phyloP scores from a whole-genome alignment of 2,888 invertebrate genomes.

The Eretmocerus hayati region DNA sequence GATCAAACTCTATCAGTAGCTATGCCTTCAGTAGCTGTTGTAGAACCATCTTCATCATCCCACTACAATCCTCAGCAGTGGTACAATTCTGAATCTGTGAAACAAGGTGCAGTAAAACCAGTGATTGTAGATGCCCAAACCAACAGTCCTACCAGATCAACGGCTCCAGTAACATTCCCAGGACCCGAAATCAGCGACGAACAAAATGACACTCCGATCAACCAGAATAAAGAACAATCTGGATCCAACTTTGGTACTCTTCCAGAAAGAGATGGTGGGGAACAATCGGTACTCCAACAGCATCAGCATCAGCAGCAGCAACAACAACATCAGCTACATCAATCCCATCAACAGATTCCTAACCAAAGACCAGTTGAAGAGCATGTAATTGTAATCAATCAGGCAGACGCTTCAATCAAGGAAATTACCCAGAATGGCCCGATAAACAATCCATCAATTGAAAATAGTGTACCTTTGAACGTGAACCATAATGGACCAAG shows the following conservation, averaged over 20 bases:
- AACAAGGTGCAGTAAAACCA: constrained; percentile 5
- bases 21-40: constrained; percentile 28
- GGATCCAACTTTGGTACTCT: too few relatives aligned
- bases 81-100: constrained; percentile 22
- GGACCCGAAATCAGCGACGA: background rate
- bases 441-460: constrained; percentile 2
- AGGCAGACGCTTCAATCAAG: constrained; percentile 36
- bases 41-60: constrained; percentile 20
- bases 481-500: background rate
- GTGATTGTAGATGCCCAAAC: background rate
- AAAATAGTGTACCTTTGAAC: background rate
- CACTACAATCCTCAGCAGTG: constrained; percentile 28
- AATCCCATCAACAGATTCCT: constrained; percentile 1
- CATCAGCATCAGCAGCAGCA: background rate
- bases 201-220: background rate
- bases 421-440: constrained; percentile 27
- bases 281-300: background rate
- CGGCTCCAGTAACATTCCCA: background rate
- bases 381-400: constrained; percentile 37
- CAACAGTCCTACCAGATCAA: background rate
- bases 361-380: constrained; percentile 30
- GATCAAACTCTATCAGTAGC: constrained; percentile 31
- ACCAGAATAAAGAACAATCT: background rate
- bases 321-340: constrained; percentile 10
- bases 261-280: too few relatives aligned